Evolutionary conservation across 2,888 invertebrate species (phyloP).

Genomic region (Opisthograptis luteolata): DNA sequence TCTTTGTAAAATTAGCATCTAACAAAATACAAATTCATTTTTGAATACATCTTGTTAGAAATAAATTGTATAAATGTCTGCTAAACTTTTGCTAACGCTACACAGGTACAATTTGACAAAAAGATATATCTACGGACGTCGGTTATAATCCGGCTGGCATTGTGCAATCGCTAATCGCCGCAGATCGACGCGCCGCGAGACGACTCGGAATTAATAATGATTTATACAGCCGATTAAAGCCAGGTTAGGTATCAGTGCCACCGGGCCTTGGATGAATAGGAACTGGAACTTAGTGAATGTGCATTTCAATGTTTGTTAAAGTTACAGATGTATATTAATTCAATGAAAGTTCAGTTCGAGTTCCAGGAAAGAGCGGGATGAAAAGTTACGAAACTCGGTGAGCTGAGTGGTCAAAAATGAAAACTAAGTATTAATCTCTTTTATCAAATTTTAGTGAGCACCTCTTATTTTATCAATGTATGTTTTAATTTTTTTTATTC

Average conservation of each 20-base stretch:
- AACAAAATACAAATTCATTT: too few species aligned
- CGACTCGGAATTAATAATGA: conserved; percentile 81
- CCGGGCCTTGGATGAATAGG: conserved; percentile 18
- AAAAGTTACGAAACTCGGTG: too few species aligned
- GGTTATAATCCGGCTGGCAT: conserved; percentile 76
- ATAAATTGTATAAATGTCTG: background rate
- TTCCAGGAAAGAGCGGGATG: too few species aligned
- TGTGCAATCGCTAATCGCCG: conserved; percentile 82
- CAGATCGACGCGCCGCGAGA: conserved; percentile 64
- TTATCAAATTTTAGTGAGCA: too few species aligned
- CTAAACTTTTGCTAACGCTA: conserved; percentile 53
- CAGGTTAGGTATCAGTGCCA: conserved; percentile 63
- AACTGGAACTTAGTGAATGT: too few species aligned
- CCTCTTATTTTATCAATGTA: too few species aligned
- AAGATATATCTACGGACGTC: conserved; percentile 77
- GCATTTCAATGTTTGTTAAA: background rate
- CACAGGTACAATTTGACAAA: conserved; percentile 79
- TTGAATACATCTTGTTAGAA: too few species aligned
- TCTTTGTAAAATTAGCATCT: too few species aligned
- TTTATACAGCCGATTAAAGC: conserved; percentile 80
- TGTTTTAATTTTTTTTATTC: too few species aligned
- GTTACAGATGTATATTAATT: too few species aligned
- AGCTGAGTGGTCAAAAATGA: too few species aligned
- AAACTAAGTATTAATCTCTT: too few species aligned
- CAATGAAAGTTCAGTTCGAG: background rate